Conservation (phyloP, 2,888 invertebrate species). For the Heliconius ismenius region DNA sequence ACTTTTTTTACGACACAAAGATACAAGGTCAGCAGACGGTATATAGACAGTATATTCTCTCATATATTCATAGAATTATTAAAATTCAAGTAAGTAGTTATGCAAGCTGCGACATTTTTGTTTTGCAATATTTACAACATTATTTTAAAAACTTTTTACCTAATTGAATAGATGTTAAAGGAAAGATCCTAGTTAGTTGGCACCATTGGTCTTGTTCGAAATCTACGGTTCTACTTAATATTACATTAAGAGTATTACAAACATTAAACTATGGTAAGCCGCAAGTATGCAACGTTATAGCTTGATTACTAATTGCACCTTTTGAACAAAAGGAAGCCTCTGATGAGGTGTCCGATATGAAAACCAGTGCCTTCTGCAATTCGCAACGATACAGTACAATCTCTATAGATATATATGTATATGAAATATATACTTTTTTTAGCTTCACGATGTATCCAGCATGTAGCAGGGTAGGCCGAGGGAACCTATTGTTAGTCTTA, state of each 20-base stretch:
- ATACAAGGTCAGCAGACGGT: not conserved
- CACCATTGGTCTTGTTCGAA: not conserved
- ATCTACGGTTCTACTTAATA: not conserved
- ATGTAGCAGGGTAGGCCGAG: too few species aligned
- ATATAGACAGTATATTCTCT: not conserved
- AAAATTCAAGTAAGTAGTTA: not conserved
- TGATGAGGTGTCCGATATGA: slow-evolving; percentile 3
- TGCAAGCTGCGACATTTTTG: not conserved
- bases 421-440: not conserved
- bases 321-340: not conserved
- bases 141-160: not conserved
- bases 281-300: not conserved
- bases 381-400: not conserved
- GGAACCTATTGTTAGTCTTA: too few species aligned
- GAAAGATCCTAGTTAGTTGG: too few species aligned
- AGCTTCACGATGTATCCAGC: too few species aligned
- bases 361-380: not conserved
- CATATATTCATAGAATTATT: not conserved
- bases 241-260: not conserved
- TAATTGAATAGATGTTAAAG: not conserved
- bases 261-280: not conserved
- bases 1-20: not conserved
- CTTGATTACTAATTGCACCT: not conserved
- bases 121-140: too few species aligned
- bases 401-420: not conserved